Conservation (phyloP, 2,113 vertebrate species). For the Peromyscus leucopus region DNA sequence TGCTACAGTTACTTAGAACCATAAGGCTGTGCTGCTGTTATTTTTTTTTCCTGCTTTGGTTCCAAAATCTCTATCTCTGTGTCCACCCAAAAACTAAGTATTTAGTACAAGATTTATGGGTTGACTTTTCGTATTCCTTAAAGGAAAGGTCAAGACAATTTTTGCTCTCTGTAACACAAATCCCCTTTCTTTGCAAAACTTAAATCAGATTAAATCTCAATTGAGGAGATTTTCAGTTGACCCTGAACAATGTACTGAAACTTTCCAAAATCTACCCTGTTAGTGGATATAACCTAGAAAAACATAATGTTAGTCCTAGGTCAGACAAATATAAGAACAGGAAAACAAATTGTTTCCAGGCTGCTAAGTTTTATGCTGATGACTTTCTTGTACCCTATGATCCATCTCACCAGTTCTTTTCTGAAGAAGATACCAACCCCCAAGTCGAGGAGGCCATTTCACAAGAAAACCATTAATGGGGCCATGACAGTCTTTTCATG, state of each 20-base stretch:
- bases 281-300: no score
- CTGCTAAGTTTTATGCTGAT: not conserved
- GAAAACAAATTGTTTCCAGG: not conserved
- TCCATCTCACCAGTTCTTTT: not conserved
- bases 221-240: no score
- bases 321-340: not conserved
- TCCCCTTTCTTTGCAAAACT: no score
- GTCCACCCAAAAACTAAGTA: not conserved
- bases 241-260: not conserved
- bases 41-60: not conserved
- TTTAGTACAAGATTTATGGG: not conserved
- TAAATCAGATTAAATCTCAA: not conserved
- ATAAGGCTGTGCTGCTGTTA: not conserved
- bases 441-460: not conserved
- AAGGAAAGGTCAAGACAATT: no score
- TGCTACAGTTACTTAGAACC: not conserved
- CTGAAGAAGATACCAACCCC: rapidly evolving
- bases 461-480: not conserved
- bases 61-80: not conserved
- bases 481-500: not conserved
- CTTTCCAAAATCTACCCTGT: not conserved
- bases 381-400: not conserved
- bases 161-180: no score
- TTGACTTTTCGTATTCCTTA: not conserved
- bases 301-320: no score